Conservation (phyloP, 2,797 vertebrate species). For the Poecilia picta region DNA sequence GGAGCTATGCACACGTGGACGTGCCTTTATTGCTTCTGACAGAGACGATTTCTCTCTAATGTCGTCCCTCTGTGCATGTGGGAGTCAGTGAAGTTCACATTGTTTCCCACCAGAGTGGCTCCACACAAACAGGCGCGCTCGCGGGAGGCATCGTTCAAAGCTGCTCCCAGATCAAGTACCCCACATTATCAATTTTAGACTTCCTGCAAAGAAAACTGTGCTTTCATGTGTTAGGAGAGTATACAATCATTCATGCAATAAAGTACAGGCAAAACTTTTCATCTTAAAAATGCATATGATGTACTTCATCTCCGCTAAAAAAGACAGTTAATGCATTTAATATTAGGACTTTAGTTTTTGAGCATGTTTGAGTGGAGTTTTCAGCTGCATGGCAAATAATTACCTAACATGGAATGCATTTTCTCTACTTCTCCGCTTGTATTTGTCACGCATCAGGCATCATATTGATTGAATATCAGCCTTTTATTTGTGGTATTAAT, state of each 20-base stretch:
- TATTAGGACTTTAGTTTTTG: background rate
- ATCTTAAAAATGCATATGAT: background rate
- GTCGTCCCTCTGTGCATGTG: conserved; percentile 57
- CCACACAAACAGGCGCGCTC: conserved; percentile 29
- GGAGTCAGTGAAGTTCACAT: conserved; percentile 65
- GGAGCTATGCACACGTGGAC: conserved; percentile 51
- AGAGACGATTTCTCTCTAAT: conserved; percentile 77
- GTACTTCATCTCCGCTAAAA: background rate
- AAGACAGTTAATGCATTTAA: background rate
- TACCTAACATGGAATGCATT: background rate
- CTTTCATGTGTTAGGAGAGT: conserved; percentile 47
- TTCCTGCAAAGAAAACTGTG: conserved; percentile 37
- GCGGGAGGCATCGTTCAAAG: conserved; percentile 60
- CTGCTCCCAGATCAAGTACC: conserved; percentile 49
- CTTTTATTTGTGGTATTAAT: background rate
- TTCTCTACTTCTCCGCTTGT: background rate
- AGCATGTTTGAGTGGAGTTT: background rate
- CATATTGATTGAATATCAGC: background rate
- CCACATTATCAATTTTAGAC: conserved; percentile 50
- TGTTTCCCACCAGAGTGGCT: conserved; percentile 57
- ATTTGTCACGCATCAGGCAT: background rate
- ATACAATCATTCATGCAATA: conserved; percentile 31
- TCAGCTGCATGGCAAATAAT: background rate
- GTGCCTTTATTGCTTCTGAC: conserved; percentile 74
- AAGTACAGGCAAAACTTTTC: background rate